Evolutionary conservation across 2,888 invertebrate species (phyloP).

Genomic region (Oxycera nigricornis): DNA sequence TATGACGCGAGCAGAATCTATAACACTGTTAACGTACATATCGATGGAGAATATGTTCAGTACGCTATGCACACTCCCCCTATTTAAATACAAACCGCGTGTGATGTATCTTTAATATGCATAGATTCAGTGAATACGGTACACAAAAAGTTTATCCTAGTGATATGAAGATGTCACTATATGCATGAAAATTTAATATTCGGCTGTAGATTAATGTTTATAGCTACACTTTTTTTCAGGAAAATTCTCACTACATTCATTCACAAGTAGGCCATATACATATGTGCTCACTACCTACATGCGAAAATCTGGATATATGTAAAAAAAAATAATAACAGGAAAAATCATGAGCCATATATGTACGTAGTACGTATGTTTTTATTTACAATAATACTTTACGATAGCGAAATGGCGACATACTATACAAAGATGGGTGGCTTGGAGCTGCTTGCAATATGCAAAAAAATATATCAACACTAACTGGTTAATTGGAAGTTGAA

Average conservation of each 20-base stretch:
- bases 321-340: neutral
- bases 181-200: conserved; percentile 11
- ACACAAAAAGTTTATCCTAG: conserved; percentile 2
- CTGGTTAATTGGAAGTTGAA: conserved; percentile 15
- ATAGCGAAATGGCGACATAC: neutral
- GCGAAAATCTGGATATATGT: neutral
- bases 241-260: too few relatives aligned
- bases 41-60: neutral
- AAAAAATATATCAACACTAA: conserved; percentile 18
- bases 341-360: neutral
- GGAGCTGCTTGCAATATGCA: conserved; percentile 3
- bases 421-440: neutral
- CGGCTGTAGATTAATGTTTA: neutral
- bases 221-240: too few relatives aligned
- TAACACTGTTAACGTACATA: conserved; percentile 2
- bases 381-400: conserved; percentile 18
- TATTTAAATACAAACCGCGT: neutral
- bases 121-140: neutral
- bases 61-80: neutral
- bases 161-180: conserved; percentile 5
- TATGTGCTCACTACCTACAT: too few relatives aligned
- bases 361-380: neutral
- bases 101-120: neutral
- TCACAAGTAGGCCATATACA: too few relatives aligned
- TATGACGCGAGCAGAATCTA: conserved; percentile 1